A percentile compares a stretch with the other conserved stretches of the same genome.
Evolutionary conservation across 2,113 vertebrate genomes (phyloP).

Genomic region (Corythaixoides concolor): DNA sequence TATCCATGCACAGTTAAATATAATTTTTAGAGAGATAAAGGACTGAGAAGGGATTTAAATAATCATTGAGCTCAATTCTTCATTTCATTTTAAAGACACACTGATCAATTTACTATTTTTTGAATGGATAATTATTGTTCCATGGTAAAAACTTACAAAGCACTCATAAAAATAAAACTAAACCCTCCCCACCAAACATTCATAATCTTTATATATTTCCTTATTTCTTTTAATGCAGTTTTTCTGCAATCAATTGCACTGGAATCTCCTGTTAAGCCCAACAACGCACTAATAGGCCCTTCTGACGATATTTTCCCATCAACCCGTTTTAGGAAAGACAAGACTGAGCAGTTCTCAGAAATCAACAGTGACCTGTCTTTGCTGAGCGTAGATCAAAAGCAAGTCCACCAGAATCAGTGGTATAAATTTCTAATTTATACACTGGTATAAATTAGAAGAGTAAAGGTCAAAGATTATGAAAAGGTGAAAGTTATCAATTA

Average conservation of each 20-base stretch:
- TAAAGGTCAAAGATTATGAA: slow-evolving; percentile 2
- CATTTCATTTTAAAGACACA: neutral
- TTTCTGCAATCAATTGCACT: neutral
- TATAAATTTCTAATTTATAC: neutral
- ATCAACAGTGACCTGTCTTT: neutral
- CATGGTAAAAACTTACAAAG: neutral
- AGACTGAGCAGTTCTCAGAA: neutral
- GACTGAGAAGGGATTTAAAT: neutral
- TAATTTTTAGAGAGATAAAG: slow-evolving; percentile 1
- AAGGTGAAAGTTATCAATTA: slow-evolving; percentile 22
- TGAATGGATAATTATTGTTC: neutral
- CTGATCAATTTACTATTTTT: neutral
- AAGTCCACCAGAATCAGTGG: neutral
- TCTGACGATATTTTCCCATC: neutral
- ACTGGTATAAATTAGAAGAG: neutral
- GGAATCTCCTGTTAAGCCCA: neutral
- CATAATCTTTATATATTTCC: neutral
- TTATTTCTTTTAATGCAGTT: neutral
- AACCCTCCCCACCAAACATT: neutral
- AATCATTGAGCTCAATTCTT: neutral
- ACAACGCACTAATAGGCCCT: neutral
- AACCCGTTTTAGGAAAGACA: neutral
- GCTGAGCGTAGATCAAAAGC: neutral
- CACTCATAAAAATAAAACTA: neutral
- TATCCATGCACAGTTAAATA: neutral